Evolutionary conservation across 2,113 vertebrate genomes (phyloP), one percentile per base, ranked within the genome.

Genomic region (Perca fluviatilis): DNA sequence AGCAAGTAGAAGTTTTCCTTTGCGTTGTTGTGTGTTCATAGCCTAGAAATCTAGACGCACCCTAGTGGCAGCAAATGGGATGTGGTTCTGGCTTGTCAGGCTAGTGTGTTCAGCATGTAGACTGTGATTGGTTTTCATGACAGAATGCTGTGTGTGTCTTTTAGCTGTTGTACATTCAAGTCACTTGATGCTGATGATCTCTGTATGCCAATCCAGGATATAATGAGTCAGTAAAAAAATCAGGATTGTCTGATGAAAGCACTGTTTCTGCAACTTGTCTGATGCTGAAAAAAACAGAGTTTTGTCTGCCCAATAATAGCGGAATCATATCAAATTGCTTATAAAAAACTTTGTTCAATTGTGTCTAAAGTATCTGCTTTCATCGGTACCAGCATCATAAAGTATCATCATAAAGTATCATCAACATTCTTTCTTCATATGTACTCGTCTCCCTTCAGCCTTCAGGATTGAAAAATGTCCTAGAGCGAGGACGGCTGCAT

Each of bases 391-490:
- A 0, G 27, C 25, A 23, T 19, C 36, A 51, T 16, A 30, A 43
- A 23, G 12, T 46, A 11, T 27, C 2, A 27, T 25, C 25, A 25
- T 57, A 25, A 50, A 36, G 25, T 9, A 6, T 5, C 14, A 40
- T 14, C 10, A 46, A 6, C 21, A 25, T n/a, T 27, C 70, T 46
- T 7, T 63, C 30, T 6, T 30, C 56, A 27, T 49, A 16, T 8
- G 3, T 58, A 66, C 30, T 43, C 1, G 16, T 70, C 49, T 11
- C 36, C 50, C 76, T 8, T 47, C 23, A 9, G 54, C 30, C 21
- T 53, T 33, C 11, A 15, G 58, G 46, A 51, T 63, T 77, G 23
- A 76, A 77, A 67, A 73, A 46, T 83, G 43, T 81, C 60, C 58
- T 40, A 18, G 27, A 49, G 57, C 80, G 63, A 77, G 5, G 13